Evolutionary conservation across 2,888 invertebrate genomes (phyloP).

Genomic region (Chloromyia formosa): DNA sequence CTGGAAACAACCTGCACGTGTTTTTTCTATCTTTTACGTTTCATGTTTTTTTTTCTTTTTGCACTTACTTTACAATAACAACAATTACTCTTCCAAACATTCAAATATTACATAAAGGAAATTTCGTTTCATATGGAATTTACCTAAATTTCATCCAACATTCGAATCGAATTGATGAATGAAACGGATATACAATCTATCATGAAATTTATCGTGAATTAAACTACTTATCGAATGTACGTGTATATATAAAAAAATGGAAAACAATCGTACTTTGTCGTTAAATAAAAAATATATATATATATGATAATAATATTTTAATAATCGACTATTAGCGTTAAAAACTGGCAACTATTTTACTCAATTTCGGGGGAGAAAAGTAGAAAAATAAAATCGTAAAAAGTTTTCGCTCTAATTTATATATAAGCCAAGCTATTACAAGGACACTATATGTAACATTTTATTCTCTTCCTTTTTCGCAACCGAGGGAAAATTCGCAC

Average conservation of each 20-base stretch:
- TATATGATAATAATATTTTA: neutral
- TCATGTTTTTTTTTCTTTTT: no score
- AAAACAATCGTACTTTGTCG: constrained; percentile 33
- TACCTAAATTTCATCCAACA: neutral
- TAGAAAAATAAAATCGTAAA: constrained; percentile 3
- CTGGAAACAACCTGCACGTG: constrained; percentile 31
- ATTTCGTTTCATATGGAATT: neutral
- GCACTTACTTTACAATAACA: constrained; percentile 1
- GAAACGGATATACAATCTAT: neutral
- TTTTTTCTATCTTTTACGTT: neutral
- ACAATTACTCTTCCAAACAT: constrained; percentile 1
- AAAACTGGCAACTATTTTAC: constrained; percentile 4
- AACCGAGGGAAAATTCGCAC: no score
- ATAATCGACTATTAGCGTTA: neutral
- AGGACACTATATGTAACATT: no score
- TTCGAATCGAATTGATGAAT: neutral
- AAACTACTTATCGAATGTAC: constrained; percentile 19
- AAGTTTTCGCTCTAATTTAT: neutral
- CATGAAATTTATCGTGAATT: constrained; percentile 7
- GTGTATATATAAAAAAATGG: constrained; percentile 32
- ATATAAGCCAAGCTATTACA: no score
- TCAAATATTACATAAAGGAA: constrained; percentile 17
- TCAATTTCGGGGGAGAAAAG: neutral
- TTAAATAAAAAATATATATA: constrained; percentile 13
- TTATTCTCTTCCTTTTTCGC: no score